Evolutionary conservation across 2,113 vertebrate species (phyloP), one percentile per base, ranked within the genome.

Genomic region (Larimichthys polyactis): DNA sequence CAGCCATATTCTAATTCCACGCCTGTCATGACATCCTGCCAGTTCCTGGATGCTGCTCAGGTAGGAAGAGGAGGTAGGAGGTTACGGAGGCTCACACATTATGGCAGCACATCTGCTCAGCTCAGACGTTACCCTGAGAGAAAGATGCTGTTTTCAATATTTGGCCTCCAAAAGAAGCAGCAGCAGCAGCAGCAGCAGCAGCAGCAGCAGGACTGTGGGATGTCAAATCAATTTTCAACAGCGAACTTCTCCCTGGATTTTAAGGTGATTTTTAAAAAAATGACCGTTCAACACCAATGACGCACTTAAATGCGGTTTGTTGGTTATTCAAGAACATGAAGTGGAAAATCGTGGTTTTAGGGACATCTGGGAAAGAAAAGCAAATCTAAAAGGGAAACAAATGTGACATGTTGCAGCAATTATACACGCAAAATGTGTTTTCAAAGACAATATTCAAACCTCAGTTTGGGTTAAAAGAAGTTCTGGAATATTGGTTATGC

Each of bases 21-120:
- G 78, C 75, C 68, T 87, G 86, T 84, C 82, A 81, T 60, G 72
- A 82, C 82, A 79, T 57, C 60, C 71, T 66, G 83, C 64, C 24
- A 58, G 32, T 74, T 79, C 76, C 71, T 73, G 84, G 75, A 78
- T 48, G 81, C 54, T 0, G 64, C 85, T 86, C 87, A 90, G 87
- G 87, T 87, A 65, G 76, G 60, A 62, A 2, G 48, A 46, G 22
- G 44, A 83, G 78, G 81, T 29, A 63, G 78, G 84, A 87, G 70
- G 86, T 62, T 63, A 87, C 12, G 36, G 81, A 76, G 62, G 43
- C 69, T 83, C 76, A 14, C 58, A 49, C 81, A 78, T 83, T 80
- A 79, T 81, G 78, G 82, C 77, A 55, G 74, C 85, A 82, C 88
- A 89, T 88, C 84, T 84, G 77, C 86, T 89, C 66, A 4, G 57